These are phyloP conservation scores for Chrysaora quinquecirrha DNA, from an alignment of 30 jellyfish, hydroid and myxozoan genomes.

Conservation along the genomic window DNA sequence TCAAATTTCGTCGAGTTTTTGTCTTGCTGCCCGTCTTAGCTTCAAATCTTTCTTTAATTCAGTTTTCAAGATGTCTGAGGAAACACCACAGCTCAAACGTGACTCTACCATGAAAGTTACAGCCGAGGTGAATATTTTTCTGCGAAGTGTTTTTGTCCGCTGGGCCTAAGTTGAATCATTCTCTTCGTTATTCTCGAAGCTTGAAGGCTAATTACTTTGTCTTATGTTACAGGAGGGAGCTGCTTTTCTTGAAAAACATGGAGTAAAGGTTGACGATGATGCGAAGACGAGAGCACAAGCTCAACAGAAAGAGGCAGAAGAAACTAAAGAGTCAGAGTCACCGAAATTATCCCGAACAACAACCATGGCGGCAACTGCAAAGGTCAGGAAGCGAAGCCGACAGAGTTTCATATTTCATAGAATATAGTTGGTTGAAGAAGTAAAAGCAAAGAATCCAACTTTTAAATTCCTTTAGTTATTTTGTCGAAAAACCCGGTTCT, in stretches of 20 bases:
- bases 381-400: constrained; percentile 40
- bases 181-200: background rate
- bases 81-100: constrained; percentile 66
- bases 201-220: background rate
- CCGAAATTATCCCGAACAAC: constrained; percentile 69
- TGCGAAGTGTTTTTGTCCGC: background rate
- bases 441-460: too few relatives aligned
- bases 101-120: constrained; percentile 78
- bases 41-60: background rate
- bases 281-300: constrained; percentile 75
- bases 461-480: too few relatives aligned
- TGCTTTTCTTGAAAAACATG: constrained; percentile 58
- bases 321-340: constrained; percentile 23
- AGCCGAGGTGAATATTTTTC: constrained; percentile 66
- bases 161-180: background rate
- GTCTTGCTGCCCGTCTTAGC: too few relatives aligned
- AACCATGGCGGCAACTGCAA: constrained; percentile 82
- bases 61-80: constrained; percentile 40
- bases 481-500: too few relatives aligned
- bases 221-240: constrained; percentile 55
- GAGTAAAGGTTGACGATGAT: constrained; percentile 66
- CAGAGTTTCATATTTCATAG: too few relatives aligned
- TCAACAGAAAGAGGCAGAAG: constrained; percentile 73
- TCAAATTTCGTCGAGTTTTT: too few relatives aligned
- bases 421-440: too few relatives aligned